Base-by-base conservation (phyloP, 2,888 invertebrate species). In the Aelia acuminata region DNA sequence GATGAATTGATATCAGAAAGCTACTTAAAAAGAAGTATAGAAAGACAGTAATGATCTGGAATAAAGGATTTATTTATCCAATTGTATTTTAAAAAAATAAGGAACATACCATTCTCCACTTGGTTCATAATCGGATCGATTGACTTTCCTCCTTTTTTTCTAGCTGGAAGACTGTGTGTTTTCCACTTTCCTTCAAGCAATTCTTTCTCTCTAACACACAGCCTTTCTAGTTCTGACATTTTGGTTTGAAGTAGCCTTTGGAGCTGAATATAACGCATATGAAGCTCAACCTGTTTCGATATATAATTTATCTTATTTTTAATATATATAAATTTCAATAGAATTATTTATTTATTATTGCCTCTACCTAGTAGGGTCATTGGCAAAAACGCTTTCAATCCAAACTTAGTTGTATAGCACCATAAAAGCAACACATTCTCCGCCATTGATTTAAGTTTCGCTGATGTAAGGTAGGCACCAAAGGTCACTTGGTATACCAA, bases 211-310 rank as follows among this genome's bases (percentile, higher is more conserved):
- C 96, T 94, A 88, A 97, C 93, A 91, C 96, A 96, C 11, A 97
- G 93, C 88, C 96, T 94, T 92, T 98, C 97, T 87, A 98, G 92
- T 92, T 97, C 97, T 84, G 95, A 94, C 94, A 97, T 95, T 92
- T 97, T 97, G 84, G 95, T 94, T 92, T 98, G 97, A 43, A 98
- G 93, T 53, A 96, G 94, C 91, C 96, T 94, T 93, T 98, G 97
- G 49, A 98, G 93, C 91, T 97, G 97, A 90, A 98, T 97, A 92
- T 97, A 97, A 89, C 98, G 95, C 94, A 98, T 97, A 92, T 98
- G 98, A 0, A 99, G 94, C 91, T 98, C 97, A 63, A 98, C 95
- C 95, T 95, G 90, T 50, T 80, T 80, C n/a, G 43, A 43, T 20
- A 80, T 22, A 47, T 43, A 11, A 22, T 39, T 80, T 91, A 91